Evolutionary conservation across 2,113 vertebrate genomes (phyloP), one percentile per base, ranked within the genome.

Genomic region (Baryphthengus martii): DNA sequence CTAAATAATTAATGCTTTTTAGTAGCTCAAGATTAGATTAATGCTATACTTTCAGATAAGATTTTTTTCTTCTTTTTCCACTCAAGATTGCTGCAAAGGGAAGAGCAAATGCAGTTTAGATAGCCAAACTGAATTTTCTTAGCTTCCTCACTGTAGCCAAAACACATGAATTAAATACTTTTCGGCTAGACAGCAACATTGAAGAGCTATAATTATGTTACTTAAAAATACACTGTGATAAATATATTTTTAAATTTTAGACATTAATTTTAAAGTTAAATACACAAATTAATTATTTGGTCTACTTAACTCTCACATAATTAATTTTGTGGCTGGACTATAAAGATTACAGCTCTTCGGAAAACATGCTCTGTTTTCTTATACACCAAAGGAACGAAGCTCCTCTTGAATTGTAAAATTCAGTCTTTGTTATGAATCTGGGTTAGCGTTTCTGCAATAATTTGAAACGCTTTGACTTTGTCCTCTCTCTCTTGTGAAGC

Each of bases 1-100:
- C 59, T 95, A 93, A 94, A 90, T 91, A 88, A 94, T 91, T 88
- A 72, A 92, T 77, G 63, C 7, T 62, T 91, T 88, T 74, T 85
- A 18, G 5, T 45, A 91, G 52, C 29, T 44, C 33, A 39, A 85
- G 29, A 77, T 81, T 56, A 82, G n/a, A 91, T 73, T 71, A 86
- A 74, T 20, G 5, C 19, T 63, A 5, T n/a, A 67, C 35, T 80
- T 90, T 24, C 68, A 84, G 52, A 70, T 17, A 88, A 17, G 4
- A 49, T 8, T 16, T 26, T 44, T 63, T 79, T 55, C 29, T 71
- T 65, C 16, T 55, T 91, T 80, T 93, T 42, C 55, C 47, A 28
- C 23, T 80, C 42, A 63, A 26, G 10, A 40, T 13, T 33, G 39
- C 35, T 88, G 42, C 44, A 71, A 75, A 76, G 9, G 7, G 39